Base-by-base conservation (phyloP, 2,888 invertebrate species). In the Ctena decussata region DNA sequence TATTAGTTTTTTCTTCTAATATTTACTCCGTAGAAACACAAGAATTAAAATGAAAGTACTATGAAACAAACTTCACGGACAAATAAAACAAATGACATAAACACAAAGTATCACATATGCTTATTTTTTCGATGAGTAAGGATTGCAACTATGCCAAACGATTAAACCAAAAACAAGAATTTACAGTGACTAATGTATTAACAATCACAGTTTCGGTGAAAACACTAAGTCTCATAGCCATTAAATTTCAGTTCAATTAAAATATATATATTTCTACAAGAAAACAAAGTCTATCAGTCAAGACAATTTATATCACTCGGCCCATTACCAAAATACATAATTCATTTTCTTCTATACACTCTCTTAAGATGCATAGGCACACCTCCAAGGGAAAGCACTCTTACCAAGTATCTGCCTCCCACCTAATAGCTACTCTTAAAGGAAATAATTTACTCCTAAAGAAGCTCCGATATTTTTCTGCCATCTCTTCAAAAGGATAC, bases 81-180 rank as follows among this genome's bases (percentile, higher is more conserved):
- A 35, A 65, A 32, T 18, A 5, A 65, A 21, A 32, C 5, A 53
- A n/a, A 53, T 5, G 21, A 53, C 11, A 32, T 15, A 69, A 69
- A 32, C 69, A 69, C 15, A 44, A 72, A 44, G 39, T 72, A 72
- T 72, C 72, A 72, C 72, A 72, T 44, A 72, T 72, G 72, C 72
- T 72, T 72, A 11, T 5, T 46, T 24, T 21, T 44, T 44, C 41
- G 30, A 44, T 41, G 72, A 73, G 75, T n/a, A 49, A 57, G 60
- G 53, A 82, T 82, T 82, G 82, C 82, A 82, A 70, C 82, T 77
- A 53, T 77, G 71, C 77, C 77, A 77, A 82, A 72, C 37, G 27
- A 72, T 6, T 18, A 41, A 41, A 44, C n/a, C n/a, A n/a, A n/a
- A n/a, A n/a, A n/a, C 41, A 35, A 44, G 12, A 72, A 65, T 5